These are phyloP conservation scores for Labroides dimidiatus DNA, from an alignment of 2,797 vertebrate species.

Conservation along the genomic window DNA sequence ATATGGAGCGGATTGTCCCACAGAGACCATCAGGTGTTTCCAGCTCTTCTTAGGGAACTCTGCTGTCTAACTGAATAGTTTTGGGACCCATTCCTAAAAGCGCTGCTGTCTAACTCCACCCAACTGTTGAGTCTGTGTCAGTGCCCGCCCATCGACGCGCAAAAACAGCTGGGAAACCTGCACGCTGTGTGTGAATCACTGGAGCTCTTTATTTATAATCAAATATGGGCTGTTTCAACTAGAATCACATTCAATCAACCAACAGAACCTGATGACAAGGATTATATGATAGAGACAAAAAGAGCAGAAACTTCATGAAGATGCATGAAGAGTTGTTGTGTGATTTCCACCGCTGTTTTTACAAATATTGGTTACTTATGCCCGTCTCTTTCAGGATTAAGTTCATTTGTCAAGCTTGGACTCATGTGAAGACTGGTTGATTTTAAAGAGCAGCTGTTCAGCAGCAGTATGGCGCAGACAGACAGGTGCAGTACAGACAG, in stretches of 20 bases:
- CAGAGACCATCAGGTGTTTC: constrained; percentile 81
- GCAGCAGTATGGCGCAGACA: constrained; percentile 26
- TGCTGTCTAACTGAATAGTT: constrained; percentile 79
- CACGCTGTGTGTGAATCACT: constrained; percentile 17
- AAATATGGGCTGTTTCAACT: neutral
- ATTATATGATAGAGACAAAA: neutral
- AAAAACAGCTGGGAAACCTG: constrained; percentile 72
- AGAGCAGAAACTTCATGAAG: neutral
- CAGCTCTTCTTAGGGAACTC: constrained; percentile 79
- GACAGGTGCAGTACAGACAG: constrained; percentile 40
- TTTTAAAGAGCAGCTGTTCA: constrained; percentile 8
- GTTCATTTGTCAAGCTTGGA: neutral
- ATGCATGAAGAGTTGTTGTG: neutral
- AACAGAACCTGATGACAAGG: neutral
- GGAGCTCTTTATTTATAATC: constrained; percentile 25
- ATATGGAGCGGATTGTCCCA: constrained; percentile 81
- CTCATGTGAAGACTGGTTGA: neutral
- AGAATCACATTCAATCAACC: constrained; percentile 31
- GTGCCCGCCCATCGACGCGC: constrained; percentile 71
- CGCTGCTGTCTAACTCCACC: constrained; percentile 77
- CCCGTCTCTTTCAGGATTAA: neutral
- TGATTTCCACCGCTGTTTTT: neutral
- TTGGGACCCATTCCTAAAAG: constrained; percentile 85
- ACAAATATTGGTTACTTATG: neutral
- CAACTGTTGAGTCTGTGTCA: constrained; percentile 54